Percentiles rank a stretch among this genome's conserved stretches.
phyloP scores from a whole-genome alignment of 2,888 invertebrate genomes.

The Phaonia tiefii region DNA sequence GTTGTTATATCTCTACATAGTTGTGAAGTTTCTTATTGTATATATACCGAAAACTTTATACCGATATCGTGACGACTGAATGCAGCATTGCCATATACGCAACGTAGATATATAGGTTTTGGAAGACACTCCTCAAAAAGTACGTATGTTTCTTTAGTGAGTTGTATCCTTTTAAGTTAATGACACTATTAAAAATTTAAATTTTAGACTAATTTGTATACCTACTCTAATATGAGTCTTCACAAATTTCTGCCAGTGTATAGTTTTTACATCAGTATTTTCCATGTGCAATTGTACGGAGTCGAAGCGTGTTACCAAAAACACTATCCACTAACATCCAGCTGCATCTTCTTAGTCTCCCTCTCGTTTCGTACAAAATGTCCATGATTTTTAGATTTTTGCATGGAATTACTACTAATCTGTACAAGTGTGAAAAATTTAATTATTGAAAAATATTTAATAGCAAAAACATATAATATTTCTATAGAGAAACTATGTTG shows the following conservation, averaged over 20 bases:
- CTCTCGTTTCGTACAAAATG: background rate
- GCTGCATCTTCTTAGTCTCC: too few relatives aligned
- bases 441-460: constrained; percentile 67
- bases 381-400: constrained; percentile 54
- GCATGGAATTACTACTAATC: constrained; percentile 42
- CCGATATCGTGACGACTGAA: too few relatives aligned
- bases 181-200: background rate
- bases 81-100: too few relatives aligned
- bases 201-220: background rate
- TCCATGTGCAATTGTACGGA: background rate
- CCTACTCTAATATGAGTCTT: background rate
- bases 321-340: background rate
- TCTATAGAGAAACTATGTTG: constrained; percentile 13
- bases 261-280: background rate
- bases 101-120: too few relatives aligned
- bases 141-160: too few relatives aligned
- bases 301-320: constrained; percentile 7
- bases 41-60: too few relatives aligned
- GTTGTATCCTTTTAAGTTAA: too few relatives aligned
- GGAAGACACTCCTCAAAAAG: too few relatives aligned
- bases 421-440: constrained; percentile 43
- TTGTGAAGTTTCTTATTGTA: too few relatives aligned
- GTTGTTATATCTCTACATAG: too few relatives aligned
- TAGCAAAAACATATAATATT: constrained; percentile 59
- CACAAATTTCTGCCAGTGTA: background rate